phyloP scores from a whole-genome alignment of 2,113 vertebrate species.

The Plotosus lineatus region DNA sequence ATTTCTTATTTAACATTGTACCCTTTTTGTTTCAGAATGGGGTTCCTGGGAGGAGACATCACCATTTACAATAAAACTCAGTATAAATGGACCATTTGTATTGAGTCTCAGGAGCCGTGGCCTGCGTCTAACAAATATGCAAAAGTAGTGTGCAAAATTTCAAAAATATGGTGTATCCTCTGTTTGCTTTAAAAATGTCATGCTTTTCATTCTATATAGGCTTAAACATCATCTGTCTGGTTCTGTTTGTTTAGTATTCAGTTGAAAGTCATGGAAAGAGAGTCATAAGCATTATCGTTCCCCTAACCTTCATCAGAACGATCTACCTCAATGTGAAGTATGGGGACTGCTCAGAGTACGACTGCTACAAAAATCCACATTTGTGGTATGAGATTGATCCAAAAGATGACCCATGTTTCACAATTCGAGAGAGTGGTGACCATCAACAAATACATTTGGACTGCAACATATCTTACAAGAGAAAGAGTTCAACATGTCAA shows the following conservation, averaged over 20 bases:
- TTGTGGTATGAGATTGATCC: not conserved
- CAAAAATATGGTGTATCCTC: too few species aligned
- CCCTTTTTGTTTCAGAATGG: slow-evolving; percentile 1
- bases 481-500: not conserved
- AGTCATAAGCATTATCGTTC: not conserved
- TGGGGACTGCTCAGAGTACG: not conserved
- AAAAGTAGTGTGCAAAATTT: too few species aligned
- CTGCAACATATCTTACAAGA: not conserved
- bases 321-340: slow-evolving; percentile 7
- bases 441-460: not conserved
- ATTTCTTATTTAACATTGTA: not conserved
- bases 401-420: not conserved
- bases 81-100: slow-evolving; percentile 1
- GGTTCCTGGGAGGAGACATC: not conserved
- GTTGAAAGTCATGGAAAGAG: not conserved
- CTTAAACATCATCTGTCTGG: not conserved
- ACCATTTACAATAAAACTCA: not conserved
- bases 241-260: not conserved
- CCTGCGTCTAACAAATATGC: not conserved
- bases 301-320: not conserved
- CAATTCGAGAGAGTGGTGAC: slow-evolving; percentile 5
- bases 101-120: not conserved
- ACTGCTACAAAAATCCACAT: not conserved
- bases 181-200: too few species aligned
- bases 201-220: too few species aligned